Base-by-base conservation (phyloP, 2,888 invertebrate genomes). In the Acanthosepion esculentum region DNA sequence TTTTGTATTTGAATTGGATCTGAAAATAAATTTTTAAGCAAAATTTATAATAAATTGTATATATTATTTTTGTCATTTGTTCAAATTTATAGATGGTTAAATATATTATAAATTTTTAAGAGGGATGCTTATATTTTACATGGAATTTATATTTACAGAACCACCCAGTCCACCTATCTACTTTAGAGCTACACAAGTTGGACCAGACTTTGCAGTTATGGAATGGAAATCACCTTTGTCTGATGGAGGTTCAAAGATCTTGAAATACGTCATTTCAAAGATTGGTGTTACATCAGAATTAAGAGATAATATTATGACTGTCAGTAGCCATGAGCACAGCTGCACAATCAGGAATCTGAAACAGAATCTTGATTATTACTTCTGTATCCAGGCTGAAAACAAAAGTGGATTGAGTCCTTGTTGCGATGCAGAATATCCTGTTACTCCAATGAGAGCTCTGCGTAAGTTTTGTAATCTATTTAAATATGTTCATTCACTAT, bases 351-450 rank as follows among this genome's bases (percentile, higher is more conserved):
- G 95, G 64, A 95, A 96, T 94, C 95, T 97, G 92, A 96, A 96
- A 50, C 96, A 97, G 93, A 97, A 96, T 94, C 96, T 96, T 93
- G 96, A 96, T 93, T 97, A 97, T 94, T 96, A 96, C 94, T 97
- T 97, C 96, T 96, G 97, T 59, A 96, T 97, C 20, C 96, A 97
- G 23, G 97, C 97, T 59, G 97, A 97, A 95, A 97, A 97, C 96
- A 96, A 96, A 92, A 95, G 95, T 91, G 97, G 97, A 33, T 94
- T 95, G 59, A 96, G 97, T 78, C 95, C 96, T 48, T 95, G 96
- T 23, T 95, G 96, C 92, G 96, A 96, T 92, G 92, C 92, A 50
- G 92, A 92, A 92, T 92, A 92, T 92, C n/a, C 92, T 29, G 92
- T 92, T 48, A 92, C 92, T 48, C 92, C 92, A 92, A 92, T 92